Conservation (phyloP, 2,888 invertebrate species). For the Bruchidius siliquastri region DNA sequence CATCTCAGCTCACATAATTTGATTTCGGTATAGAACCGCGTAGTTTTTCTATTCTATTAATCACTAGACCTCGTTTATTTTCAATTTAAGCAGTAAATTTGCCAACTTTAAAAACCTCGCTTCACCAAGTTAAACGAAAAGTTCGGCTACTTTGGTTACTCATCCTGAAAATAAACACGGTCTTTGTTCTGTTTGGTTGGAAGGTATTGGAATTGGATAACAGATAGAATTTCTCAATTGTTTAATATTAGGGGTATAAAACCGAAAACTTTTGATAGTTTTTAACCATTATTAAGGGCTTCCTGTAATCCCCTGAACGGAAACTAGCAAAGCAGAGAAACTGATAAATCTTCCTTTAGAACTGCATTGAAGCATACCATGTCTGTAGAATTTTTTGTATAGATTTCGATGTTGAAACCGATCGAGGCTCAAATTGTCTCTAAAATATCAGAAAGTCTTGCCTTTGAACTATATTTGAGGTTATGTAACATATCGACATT, state of each 20-base stretch:
- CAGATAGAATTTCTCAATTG: background rate
- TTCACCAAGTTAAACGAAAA: background rate
- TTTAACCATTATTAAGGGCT: background rate
- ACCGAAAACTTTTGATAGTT: background rate
- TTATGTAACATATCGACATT: no score
- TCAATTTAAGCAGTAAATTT: background rate
- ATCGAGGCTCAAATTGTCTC: no score
- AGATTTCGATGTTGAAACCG: no score
- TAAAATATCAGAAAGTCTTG: no score
- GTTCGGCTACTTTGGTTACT: background rate
- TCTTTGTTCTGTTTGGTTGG: background rate
- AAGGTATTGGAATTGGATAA: background rate
- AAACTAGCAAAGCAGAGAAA: no score
- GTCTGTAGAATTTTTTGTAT: no score
- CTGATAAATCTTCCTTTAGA: no score
- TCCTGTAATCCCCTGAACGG: no score
- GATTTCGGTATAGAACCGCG: background rate
- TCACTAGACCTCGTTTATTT: background rate
- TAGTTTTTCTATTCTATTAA: background rate
- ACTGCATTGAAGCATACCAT: no score
- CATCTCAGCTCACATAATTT: background rate
- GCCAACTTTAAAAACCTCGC: background rate
- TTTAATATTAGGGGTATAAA: background rate
- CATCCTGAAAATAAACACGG: background rate
- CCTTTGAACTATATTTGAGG: no score